phyloP scores from a whole-genome alignment of 2,113 vertebrate species.

The Willisornis vidua region DNA sequence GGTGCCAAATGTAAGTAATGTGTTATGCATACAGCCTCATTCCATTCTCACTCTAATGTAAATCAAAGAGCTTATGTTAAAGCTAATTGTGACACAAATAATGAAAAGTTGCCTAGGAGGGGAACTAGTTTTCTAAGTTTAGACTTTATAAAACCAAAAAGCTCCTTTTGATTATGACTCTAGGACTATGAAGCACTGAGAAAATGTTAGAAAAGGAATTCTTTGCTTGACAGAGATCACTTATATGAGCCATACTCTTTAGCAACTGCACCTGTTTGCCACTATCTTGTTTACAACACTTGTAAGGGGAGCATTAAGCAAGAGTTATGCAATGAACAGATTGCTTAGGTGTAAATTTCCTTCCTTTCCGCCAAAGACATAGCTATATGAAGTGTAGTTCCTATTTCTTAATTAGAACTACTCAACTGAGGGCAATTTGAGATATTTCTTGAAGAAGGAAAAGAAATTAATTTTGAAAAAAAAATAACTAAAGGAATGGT shows the following conservation, averaged over 20 bases:
- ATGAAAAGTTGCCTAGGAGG: neutral
- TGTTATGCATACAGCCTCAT: neutral
- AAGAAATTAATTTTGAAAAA: neutral
- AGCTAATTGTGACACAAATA: neutral
- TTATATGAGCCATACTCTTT: neutral
- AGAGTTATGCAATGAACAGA: neutral
- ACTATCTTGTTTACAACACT: neutral
- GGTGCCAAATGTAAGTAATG: neutral
- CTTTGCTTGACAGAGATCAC: neutral
- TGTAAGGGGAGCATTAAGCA: neutral
- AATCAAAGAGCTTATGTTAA: neutral
- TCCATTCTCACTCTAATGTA: neutral
- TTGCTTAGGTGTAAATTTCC: neutral
- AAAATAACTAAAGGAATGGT: neutral
- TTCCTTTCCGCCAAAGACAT: neutral
- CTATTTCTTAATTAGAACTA: neutral
- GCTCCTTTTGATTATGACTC: neutral
- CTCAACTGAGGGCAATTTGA: neutral
- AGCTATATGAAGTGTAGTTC: neutral
- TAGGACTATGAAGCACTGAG: neutral
- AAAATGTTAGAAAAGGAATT: neutral
- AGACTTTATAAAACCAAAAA: neutral
- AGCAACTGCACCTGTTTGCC: constrained; percentile 2
- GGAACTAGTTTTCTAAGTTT: neutral
- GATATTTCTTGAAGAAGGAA: neutral